Conservation (phyloP, 2,888 invertebrate genomes). For the Melipona beecheii region DNA sequence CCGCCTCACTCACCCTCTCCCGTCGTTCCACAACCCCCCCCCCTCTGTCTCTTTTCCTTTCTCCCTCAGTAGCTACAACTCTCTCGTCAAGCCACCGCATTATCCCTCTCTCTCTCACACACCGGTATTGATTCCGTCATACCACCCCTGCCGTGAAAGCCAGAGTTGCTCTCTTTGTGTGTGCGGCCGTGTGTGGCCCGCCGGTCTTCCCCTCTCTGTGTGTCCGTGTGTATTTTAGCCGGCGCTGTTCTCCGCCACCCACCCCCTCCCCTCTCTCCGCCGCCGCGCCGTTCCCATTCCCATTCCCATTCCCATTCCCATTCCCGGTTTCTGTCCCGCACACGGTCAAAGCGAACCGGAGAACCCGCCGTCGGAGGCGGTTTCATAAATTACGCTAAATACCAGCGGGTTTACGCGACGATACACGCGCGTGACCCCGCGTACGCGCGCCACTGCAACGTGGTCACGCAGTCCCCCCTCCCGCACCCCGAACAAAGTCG, state of each 20-base stretch:
- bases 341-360: slow-evolving; percentile 59
- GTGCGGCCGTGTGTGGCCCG: slow-evolving; percentile 22
- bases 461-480: slow-evolving; percentile 7
- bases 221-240: slow-evolving; percentile 53
- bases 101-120: slow-evolving; percentile 80
- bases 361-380: slow-evolving; percentile 61
- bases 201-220: slow-evolving; percentile 4
- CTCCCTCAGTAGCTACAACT: slow-evolving; percentile 71
- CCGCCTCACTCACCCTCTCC: neutral
- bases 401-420: slow-evolving; percentile 59
- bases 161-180: slow-evolving; percentile 69
- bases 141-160: slow-evolving; percentile 69
- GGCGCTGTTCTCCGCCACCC: neutral
- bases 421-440: slow-evolving; percentile 19
- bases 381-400: slow-evolving; percentile 80
- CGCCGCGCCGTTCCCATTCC: neutral
- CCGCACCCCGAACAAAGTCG: neutral
- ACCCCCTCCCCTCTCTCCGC: neutral
- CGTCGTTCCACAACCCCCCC: slow-evolving; percentile 8
- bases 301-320: no score
- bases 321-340: neutral
- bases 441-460: slow-evolving; percentile 14
- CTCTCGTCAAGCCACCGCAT: slow-evolving; percentile 81
- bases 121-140: slow-evolving; percentile 81
- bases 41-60: slow-evolving; percentile 40